Base-by-base conservation (phyloP, 2,797 vertebrate species). In the Pagetopsis macropterus region DNA sequence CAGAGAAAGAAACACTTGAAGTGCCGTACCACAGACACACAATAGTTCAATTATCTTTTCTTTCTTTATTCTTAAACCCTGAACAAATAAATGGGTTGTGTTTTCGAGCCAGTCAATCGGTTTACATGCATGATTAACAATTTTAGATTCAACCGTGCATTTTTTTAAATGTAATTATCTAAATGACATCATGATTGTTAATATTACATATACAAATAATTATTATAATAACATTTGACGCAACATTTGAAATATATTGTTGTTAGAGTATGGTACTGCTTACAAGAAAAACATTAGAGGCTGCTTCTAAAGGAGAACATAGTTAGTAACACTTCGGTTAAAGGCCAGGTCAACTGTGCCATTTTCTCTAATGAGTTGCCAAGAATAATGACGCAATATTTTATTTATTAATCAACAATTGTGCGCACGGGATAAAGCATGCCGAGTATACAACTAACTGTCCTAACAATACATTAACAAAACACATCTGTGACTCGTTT, bases 381-480 rank as follows among this genome's bases (percentile, higher is more conserved):
- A 70, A 10, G 2, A 1, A 61, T 41, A 74, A 7, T 57, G 62
- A 59, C n/a, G 19, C 41, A 40, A 40, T 12, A n/a, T 41, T 37
- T 50, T n/a, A 33, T 61, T 37, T 46, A 58, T 43, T 23, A 64
- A 75, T 56, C 3, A 60, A 49, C 23, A 45, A 50, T 0, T 37
- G 23, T 4, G 23, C 6, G 3, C 59, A 9, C 8, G 41, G n/a
- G 19, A 0, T 3, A 5, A 43, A 33, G 4, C 6, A 9, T 9
- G 13, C 9, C 2, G 10, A 46, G 21, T 14, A 57, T 48, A 52
- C 48, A 2, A 12, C 16, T 27, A 27, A 5, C 33, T 37, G 33
- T 37, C 7, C 8, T 37, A n/a, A 52, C 41, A 23, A 4, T 17
- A 14, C 11, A 4, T 72, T 4, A 23, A 44, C 10, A 19, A 15